phyloP scores from a whole-genome alignment of 2,888 invertebrate species.

The Chalcosyrphus nemorum region DNA sequence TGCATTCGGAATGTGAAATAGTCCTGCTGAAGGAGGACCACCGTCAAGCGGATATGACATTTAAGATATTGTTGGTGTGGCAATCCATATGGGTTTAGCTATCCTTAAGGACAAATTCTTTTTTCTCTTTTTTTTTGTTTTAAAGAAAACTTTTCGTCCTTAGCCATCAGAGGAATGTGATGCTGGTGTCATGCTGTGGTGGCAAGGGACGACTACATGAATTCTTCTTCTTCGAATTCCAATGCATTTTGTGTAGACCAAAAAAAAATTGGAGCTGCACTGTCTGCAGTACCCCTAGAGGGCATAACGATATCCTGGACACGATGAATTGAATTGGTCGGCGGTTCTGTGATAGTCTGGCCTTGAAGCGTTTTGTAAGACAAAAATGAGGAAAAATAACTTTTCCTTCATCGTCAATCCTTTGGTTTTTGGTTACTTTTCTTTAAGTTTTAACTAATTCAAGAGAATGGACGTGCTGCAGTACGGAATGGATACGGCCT shows the following conservation, averaged over 20 bases:
- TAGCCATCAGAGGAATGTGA: slow-evolving; percentile 6
- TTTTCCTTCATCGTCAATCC: neutral
- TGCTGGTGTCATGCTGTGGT: slow-evolving; percentile 12
- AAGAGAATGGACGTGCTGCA: neutral
- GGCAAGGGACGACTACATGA: slow-evolving; percentile 29
- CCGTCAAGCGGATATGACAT: slow-evolving; percentile 47
- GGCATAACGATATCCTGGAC: slow-evolving; percentile 42
- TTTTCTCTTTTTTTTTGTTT: slow-evolving; percentile 20
- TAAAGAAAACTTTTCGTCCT: slow-evolving; percentile 18
- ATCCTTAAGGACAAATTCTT: slow-evolving; percentile 21
- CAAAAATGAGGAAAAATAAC: slow-evolving; percentile 14
- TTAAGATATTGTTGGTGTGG: slow-evolving; percentile 46
- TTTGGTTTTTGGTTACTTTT: slow-evolving; percentile 10
- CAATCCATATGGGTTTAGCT: slow-evolving; percentile 47
- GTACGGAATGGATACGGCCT: neutral
- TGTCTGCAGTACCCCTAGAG: slow-evolving; percentile 37
- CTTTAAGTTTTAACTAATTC: slow-evolving; percentile 39
- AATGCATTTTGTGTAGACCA: slow-evolving; percentile 17
- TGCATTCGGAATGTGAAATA: slow-evolving; percentile 19
- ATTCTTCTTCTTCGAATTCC: slow-evolving; percentile 28
- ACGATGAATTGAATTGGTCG: slow-evolving; percentile 47
- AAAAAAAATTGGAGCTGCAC: neutral
- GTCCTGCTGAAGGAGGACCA: neutral
- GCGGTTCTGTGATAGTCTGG: slow-evolving; percentile 35
- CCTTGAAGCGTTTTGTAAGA: slow-evolving; percentile 48